Evolutionary conservation across 1,140 invertebrate species (phyloP).

Genomic region (Octopus bimaculoides): DNA sequence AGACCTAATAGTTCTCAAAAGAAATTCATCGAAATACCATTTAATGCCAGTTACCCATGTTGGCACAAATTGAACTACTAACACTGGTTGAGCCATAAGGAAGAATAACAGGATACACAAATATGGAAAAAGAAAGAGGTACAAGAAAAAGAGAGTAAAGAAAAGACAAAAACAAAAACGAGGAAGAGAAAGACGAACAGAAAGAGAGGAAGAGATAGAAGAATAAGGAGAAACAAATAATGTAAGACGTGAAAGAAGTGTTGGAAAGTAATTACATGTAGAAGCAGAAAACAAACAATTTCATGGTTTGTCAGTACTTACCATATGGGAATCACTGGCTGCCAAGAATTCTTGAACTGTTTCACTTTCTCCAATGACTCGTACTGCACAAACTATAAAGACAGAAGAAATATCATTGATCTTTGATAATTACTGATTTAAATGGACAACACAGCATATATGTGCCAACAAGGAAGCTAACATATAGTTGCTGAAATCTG

Average conservation of each 20-base stretch:
- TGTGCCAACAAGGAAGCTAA: too few species aligned
- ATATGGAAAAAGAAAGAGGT: neutral
- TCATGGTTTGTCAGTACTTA: constrained; percentile 38
- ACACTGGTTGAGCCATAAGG: too few species aligned
- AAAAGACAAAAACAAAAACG: neutral
- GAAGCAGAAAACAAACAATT: neutral
- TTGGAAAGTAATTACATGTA: neutral
- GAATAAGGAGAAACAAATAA: neutral
- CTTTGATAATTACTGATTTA: too few species aligned
- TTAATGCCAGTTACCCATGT: too few species aligned
- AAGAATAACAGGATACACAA: neutral
- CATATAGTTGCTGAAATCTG: too few species aligned
- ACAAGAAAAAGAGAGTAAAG: neutral
- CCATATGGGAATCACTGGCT: constrained; percentile 79
- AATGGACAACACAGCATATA: too few species aligned
- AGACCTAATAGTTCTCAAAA: too few species aligned
- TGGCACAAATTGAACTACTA: too few species aligned
- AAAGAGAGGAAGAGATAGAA: neutral
- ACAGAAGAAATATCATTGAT: neutral
- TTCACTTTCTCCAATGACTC: constrained; percentile 96
- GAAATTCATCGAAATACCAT: too few species aligned
- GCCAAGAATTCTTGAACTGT: constrained; percentile 96
- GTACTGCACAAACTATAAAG: constrained; percentile 82
- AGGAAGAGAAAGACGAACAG: neutral
- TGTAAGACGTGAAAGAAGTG: neutral